phyloP scores from a whole-genome alignment of 1,140 invertebrate genomes.

The Neoseiulus cucumeris region DNA sequence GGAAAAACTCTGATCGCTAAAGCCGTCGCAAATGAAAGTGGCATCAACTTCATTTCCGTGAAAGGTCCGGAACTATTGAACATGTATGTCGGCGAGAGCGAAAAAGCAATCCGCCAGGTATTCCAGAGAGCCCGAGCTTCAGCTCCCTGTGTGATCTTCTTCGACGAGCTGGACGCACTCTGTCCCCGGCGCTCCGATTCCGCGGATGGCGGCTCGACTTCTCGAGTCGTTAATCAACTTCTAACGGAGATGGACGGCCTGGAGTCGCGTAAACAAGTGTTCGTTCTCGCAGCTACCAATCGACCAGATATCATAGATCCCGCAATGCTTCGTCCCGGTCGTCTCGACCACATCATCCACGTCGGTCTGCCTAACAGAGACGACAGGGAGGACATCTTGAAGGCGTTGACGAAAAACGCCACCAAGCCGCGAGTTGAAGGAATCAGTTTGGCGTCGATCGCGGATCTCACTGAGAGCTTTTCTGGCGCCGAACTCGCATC shows the following conservation, averaged over 20 bases:
- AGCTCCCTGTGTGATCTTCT: constrained; percentile 95
- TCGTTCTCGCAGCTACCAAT: constrained; percentile 87
- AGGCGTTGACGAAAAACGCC: constrained; percentile 67
- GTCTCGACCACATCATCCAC: constrained; percentile 81
- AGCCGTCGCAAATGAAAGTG: constrained; percentile 85
- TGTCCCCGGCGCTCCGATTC: constrained; percentile 66
- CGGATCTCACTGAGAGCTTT: background rate
- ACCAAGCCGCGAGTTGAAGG: constrained; percentile 45
- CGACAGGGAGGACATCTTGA: constrained; percentile 70
- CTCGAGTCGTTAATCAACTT: constrained; percentile 82
- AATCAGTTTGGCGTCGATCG: constrained; percentile 9
- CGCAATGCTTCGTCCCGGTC: constrained; percentile 75
- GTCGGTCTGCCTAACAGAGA: constrained; percentile 62
- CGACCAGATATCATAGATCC: constrained; percentile 90
- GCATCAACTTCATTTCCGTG: constrained; percentile 89
- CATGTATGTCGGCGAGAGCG: constrained; percentile 99
- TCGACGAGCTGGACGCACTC: constrained; percentile 93
- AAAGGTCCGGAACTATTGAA: constrained; percentile 90
- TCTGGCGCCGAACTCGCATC: constrained; percentile 72
- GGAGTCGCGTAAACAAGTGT: constrained; percentile 62
- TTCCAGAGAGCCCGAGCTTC: constrained; percentile 86
- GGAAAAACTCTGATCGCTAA: constrained; percentile 82
- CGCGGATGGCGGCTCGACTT: constrained; percentile 35
- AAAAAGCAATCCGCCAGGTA: constrained; percentile 77
- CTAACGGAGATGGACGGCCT: constrained; percentile 98